phyloP scores from a whole-genome alignment of 2,888 invertebrate species.

The Philopedon plagiatum region DNA sequence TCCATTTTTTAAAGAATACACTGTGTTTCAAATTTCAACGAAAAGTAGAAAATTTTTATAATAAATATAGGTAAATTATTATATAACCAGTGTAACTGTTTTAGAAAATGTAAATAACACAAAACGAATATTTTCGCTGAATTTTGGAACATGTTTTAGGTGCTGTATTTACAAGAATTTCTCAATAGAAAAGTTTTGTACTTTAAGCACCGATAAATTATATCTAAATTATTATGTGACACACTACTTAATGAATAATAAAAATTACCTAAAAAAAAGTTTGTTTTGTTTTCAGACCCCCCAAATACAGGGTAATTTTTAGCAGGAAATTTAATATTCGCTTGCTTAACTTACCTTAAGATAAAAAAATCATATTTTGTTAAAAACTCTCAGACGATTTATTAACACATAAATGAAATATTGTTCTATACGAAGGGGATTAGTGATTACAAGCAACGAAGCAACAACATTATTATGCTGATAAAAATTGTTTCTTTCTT shows the following conservation, averaged over 20 bases:
- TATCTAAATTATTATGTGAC: slow-evolving; percentile 43
- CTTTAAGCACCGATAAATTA: slow-evolving; percentile 39
- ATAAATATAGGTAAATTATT: slow-evolving; percentile 14
- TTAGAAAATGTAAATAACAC: slow-evolving; percentile 55
- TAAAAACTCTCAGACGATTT: too few relatives aligned
- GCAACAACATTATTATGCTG: too few relatives aligned
- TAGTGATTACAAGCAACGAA: too few relatives aligned
- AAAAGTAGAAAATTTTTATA: slow-evolving; percentile 55
- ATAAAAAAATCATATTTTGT: too few relatives aligned
- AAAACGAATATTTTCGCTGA: slow-evolving; percentile 63
- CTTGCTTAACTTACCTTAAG: too few relatives aligned
- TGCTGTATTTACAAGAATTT: slow-evolving; percentile 19
- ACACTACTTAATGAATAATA: slow-evolving; percentile 41
- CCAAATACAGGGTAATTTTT: too few relatives aligned
- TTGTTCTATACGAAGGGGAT: too few relatives aligned
- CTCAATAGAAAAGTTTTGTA: slow-evolving; percentile 10
- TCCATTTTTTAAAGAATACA: slow-evolving; percentile 19
- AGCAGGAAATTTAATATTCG: too few relatives aligned
- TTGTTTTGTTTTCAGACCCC: neutral
- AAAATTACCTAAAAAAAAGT: slow-evolving; percentile 14
- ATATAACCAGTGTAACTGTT: slow-evolving; percentile 20
- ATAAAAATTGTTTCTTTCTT: too few relatives aligned
- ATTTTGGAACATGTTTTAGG: slow-evolving; percentile 61
- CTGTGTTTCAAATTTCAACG: slow-evolving; percentile 67
- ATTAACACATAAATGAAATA: too few relatives aligned